phyloP scores from a whole-genome alignment of 37 sponge, comb jelly and placozoan species.

The Spongilla lacustris region DNA sequence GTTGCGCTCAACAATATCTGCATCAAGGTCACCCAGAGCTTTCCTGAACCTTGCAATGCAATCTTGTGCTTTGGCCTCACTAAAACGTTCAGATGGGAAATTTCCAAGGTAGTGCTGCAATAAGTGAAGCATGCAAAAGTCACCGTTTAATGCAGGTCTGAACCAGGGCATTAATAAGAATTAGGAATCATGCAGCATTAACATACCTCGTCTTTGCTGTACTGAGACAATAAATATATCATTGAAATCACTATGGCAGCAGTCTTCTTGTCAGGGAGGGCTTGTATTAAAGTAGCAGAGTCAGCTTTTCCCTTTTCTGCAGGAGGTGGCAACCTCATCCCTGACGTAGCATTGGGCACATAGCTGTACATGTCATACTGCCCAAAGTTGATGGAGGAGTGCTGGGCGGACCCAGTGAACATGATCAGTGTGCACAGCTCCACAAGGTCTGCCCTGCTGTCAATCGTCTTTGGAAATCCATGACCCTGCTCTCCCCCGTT shows the following conservation, averaged over 20 bases:
- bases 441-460: conserved; percentile 34
- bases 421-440: conserved; percentile 64
- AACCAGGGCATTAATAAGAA: not conserved
- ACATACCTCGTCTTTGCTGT: conserved; percentile 38
- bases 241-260: not conserved
- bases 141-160: not conserved
- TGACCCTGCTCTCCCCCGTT: conserved; percentile 15
- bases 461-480: conserved; percentile 47
- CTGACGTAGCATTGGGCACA: conserved; percentile 66
- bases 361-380: conserved; percentile 65
- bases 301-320: conserved; percentile 26
- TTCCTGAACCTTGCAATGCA: not conserved
- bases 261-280: conserved; percentile 33
- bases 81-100: not conserved
- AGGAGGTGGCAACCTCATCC: conserved; percentile 49
- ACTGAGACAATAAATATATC: conserved; percentile 9
- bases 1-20: conserved; percentile 21
- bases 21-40: conserved; percentile 16
- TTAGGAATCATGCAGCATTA: not conserved
- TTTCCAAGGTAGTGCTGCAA: conserved; percentile 12
- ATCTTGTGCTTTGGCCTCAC: not conserved
- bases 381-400: conserved; percentile 80
- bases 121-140: too few species aligned
- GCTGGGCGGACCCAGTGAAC: conserved; percentile 63
- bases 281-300: conserved; percentile 24